Conservation (phyloP, 2,797 vertebrate genomes). For the Cuniculus paca region DNA sequence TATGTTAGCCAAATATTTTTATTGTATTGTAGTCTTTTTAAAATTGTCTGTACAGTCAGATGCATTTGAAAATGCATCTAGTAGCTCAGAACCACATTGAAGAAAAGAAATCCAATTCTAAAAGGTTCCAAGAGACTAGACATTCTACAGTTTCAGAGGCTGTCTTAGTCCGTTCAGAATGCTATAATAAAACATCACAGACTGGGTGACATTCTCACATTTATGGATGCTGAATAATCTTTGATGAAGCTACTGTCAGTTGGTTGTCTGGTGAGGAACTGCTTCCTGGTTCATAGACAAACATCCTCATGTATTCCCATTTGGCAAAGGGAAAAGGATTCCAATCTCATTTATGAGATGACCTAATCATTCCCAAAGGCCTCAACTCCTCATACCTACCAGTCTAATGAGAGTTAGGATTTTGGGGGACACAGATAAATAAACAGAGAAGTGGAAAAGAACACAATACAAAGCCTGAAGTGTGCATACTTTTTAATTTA, state of each 20-base stretch:
- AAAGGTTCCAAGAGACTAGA: neutral
- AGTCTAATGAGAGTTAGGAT: neutral
- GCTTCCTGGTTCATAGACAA: neutral
- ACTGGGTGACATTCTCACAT: neutral
- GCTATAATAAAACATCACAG: neutral
- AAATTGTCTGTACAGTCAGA: neutral
- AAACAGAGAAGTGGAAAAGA: neutral
- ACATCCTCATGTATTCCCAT: neutral
- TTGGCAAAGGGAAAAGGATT: neutral
- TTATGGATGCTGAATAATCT: neutral
- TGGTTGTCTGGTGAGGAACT: neutral
- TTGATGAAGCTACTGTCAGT: neutral
- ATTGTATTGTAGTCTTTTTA: neutral
- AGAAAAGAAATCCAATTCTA: neutral
- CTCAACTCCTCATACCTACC: neutral
- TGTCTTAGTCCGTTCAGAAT: neutral
- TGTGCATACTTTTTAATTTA: neutral
- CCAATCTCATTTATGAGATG: neutral
- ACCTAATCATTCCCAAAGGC: neutral
- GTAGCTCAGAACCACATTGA: slow-evolving; percentile 12
- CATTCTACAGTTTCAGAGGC: neutral
- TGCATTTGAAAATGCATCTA: slow-evolving; percentile 22
- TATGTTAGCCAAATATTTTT: slow-evolving; percentile 4
- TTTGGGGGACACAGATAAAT: neutral
- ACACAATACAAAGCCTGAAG: neutral